Evolutionary conservation across 92 coral and sea anemone genomes (phyloP).

Genomic region (Parazoanthus atlanticus): DNA sequence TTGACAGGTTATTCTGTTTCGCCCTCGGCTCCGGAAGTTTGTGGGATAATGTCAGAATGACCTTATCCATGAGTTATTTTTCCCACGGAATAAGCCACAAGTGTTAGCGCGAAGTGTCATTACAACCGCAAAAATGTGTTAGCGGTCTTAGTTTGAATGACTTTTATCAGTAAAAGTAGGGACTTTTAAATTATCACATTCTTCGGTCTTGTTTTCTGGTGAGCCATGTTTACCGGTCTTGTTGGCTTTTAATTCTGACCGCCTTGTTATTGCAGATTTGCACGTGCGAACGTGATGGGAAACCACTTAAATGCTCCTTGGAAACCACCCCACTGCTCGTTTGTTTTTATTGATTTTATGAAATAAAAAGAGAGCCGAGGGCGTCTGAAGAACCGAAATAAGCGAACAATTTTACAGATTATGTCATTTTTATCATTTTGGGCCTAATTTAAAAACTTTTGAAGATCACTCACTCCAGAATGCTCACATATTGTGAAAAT

Average conservation of each 20-base stretch:
- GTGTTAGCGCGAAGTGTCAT: constrained; percentile 75
- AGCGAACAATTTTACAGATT: background rate
- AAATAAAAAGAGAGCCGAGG: background rate
- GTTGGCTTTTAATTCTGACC: constrained; percentile 51
- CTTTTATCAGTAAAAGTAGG: constrained; percentile 47
- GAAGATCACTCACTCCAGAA: background rate
- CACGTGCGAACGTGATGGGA: constrained; percentile 39
- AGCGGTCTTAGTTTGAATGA: constrained; percentile 62
- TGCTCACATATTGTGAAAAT: background rate
- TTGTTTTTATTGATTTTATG: background rate
- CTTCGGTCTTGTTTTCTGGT: constrained; percentile 47
- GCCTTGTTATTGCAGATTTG: constrained; percentile 18
- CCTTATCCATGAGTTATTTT: constrained; percentile 69
- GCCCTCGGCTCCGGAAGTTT: constrained; percentile 48
- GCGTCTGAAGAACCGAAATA: background rate
- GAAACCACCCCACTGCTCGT: constrained; percentile 30
- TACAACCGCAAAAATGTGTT: constrained; percentile 80
- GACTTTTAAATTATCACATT: constrained; percentile 20
- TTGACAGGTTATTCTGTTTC: constrained; percentile 31
- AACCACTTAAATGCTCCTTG: constrained; percentile 10
- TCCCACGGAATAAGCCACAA: constrained; percentile 88
- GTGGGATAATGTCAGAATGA: constrained; percentile 27
- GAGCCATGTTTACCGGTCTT: constrained; percentile 42
- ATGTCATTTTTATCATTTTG: background rate
- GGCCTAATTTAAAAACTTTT: background rate